Conservation (phyloP, 2,888 invertebrate species). For the Rhimphoctona megacephalus region DNA sequence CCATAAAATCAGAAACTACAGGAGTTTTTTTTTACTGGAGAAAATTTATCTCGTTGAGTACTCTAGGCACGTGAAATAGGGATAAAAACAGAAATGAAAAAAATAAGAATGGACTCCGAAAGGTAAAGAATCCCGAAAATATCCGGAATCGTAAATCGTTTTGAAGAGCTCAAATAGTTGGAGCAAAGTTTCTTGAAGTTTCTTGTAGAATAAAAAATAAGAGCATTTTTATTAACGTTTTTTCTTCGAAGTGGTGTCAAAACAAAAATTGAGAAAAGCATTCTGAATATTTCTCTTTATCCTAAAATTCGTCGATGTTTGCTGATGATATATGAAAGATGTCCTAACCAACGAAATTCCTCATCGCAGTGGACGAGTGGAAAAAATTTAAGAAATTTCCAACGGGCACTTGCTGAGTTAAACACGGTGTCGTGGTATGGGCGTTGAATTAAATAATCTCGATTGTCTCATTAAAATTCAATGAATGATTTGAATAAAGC, state of each 20-base stretch:
- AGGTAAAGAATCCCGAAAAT: slow-evolving; percentile 13
- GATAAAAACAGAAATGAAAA: slow-evolving; percentile 12
- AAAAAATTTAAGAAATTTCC: neutral
- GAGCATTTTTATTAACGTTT: neutral
- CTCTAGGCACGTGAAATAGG: slow-evolving; percentile 7
- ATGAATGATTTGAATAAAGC: slow-evolving; percentile 37
- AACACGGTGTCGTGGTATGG: too few relatives aligned
- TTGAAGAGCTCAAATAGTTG: neutral
- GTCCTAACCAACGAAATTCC: slow-evolving; percentile 54
- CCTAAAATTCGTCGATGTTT: neutral
- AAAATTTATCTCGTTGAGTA: slow-evolving; percentile 2
- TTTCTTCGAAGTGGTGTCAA: neutral
- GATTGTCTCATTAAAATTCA: slow-evolving; percentile 19
- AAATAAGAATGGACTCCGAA: neutral
- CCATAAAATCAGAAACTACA: neutral
- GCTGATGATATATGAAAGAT: slow-evolving; percentile 44
- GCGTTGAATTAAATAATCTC: neutral
- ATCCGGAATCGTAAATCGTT: slow-evolving; percentile 12
- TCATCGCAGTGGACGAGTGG: slow-evolving; percentile 55
- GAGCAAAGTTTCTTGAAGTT: neutral
- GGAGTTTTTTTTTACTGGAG: neutral
- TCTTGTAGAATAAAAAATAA: neutral
- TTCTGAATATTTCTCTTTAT: neutral
- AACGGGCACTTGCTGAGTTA: neutral
- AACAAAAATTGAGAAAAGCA: neutral